A percentile compares a stretch with the other conserved stretches of the same genome.
phyloP scores from a whole-genome alignment of 2,888 invertebrate genomes.

The Cataglyphis altisquamis region DNA sequence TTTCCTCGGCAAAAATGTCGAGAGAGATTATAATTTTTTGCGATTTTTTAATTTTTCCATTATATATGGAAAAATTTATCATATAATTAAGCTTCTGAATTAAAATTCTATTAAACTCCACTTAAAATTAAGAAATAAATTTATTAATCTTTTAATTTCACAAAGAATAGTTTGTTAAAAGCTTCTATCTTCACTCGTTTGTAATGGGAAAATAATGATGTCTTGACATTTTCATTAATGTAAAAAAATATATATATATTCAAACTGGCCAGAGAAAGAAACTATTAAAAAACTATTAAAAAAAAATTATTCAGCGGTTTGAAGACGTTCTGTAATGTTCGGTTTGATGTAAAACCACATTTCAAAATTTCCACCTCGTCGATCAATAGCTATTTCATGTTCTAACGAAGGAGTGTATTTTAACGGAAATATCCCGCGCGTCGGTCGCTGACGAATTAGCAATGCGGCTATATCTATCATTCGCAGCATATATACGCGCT shows the following conservation, averaged over 20 bases:
- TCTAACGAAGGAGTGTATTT: conserved; percentile 6
- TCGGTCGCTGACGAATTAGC: conserved; percentile 54
- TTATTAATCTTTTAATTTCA: background rate
- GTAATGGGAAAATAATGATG: background rate
- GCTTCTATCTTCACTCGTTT: background rate
- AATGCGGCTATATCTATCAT: conserved; percentile 44
- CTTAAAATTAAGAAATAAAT: background rate
- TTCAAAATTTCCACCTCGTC: background rate
- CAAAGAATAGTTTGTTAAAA: background rate
- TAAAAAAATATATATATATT: background rate
- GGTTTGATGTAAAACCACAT: background rate
- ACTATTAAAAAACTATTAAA: background rate
- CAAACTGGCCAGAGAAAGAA: background rate
- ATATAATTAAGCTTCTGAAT: background rate
- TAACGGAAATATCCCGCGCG: conserved; percentile 37
- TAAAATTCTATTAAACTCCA: background rate
- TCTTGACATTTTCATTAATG: background rate
- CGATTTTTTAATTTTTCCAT: background rate
- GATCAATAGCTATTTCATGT: conserved; percentile 7
- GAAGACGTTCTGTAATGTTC: background rate
- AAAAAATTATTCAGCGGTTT: background rate
- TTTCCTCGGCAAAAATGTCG: background rate
- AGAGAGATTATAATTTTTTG: background rate
- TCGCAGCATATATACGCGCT: conserved; percentile 8
- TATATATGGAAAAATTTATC: background rate